Evolutionary conservation across 2,113 vertebrate genomes (phyloP).

Genomic region (Larimichthys crocea): DNA sequence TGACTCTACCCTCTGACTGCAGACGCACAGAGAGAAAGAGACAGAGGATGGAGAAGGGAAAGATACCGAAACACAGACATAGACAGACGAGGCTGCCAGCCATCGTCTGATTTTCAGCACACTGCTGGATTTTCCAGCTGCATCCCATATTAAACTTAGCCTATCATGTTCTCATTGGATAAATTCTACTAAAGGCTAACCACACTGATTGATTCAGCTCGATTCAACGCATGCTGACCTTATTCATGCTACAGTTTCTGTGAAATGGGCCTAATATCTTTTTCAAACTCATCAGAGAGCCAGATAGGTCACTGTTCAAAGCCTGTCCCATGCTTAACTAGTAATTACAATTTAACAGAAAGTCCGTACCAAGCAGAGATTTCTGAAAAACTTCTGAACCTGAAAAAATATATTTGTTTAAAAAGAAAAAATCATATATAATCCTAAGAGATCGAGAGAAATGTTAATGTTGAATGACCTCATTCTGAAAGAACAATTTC

Average conservation of each 20-base stretch:
- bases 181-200: constrained; percentile 80
- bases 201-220: constrained; percentile 79
- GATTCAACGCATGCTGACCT: constrained; percentile 80
- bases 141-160: constrained; percentile 75
- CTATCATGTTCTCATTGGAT: constrained; percentile 69
- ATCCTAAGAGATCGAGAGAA: constrained; percentile 40
- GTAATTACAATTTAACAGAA: constrained; percentile 71
- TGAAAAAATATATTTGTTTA: constrained; percentile 17
- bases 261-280: constrained; percentile 69
- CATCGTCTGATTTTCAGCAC: constrained; percentile 71
- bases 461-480: constrained; percentile 36
- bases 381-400: constrained; percentile 41
- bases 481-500: constrained; percentile 26
- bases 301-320: constrained; percentile 73
- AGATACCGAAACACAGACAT: constrained; percentile 59
- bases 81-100: constrained; percentile 73
- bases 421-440: constrained; percentile 1
- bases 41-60: constrained; percentile 60
- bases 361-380: constrained; percentile 34
- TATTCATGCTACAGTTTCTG: constrained; percentile 65
- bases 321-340: constrained; percentile 54
- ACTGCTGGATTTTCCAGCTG: constrained; percentile 71
- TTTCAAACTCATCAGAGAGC: constrained; percentile 72
- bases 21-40: constrained; percentile 65
- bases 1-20: constrained; percentile 74